Evolutionary conservation across 1,140 invertebrate genomes (phyloP), one percentile per base, ranked within the genome.

Genomic region (Drosophila chauvacae): DNA sequence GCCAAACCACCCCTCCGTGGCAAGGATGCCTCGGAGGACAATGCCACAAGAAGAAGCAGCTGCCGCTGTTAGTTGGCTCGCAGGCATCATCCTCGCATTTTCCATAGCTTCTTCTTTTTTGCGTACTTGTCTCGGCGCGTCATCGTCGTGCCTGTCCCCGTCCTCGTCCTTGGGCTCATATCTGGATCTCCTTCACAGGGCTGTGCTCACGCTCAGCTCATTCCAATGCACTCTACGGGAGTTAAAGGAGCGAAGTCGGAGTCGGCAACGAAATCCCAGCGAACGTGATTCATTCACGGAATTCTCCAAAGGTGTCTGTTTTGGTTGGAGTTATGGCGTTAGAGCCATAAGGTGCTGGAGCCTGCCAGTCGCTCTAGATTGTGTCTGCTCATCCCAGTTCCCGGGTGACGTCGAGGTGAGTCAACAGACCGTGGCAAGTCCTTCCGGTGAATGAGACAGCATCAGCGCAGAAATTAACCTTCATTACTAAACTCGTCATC

Each of bases 121-220:
- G 77, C 84, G 84, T 88, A 77, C 85, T 88, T 84, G 85, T 88
- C 85, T 88, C 81, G 80, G 63, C 79, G 84, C 76, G 76, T 81
- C 78, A 81, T 61, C 79, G 44, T 69, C 45, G 45, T 56, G 56
- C 47, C 35, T 64, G 35, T 58, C 57, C 80, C 9, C 20, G 41
- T 35, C 30, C 30, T 39, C 47, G 41, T 50, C 37, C 37, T 65
- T 70, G 63, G 37, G 39, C 48, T 39, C 48, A 56, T 55, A 28
- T 26, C 47, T 50, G 74, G 81, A 86, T 84, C 84, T 72, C 53
- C 74, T 50, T 56, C 47, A 63, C 53, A 66, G 69, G 44, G 55
- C 55, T 60, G 11, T 53, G 61, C 84, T 80, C 84, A 83, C 80
- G 84, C 84, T 70, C 72, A 26, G 55, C 74, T 50, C 77, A 77